Evolutionary conservation across 2,113 vertebrate species (phyloP), one percentile per base, ranked within the genome.

Genomic region (Pimephales promelas): DNA sequence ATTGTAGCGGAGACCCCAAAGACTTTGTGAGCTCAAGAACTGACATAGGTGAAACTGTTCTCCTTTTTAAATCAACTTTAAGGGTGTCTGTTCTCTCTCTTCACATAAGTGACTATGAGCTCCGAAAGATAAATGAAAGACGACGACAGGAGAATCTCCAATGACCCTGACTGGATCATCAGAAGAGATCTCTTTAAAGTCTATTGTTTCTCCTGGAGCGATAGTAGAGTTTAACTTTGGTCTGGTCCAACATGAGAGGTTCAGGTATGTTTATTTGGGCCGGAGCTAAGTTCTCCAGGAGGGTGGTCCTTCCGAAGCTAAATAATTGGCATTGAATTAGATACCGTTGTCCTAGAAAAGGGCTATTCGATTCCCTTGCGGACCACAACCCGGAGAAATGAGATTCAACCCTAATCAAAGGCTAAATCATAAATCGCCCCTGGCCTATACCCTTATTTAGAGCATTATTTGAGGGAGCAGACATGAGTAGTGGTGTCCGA

Each of bases 1-100:
- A 52, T 68, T 2, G 26, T 80, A 90, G 83, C 76, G 62, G 85
- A 84, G 87, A 91, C 85, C 82, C 76, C 62, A 78, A 77, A 54
- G 14, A 57, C 26, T 40, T 22, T 61, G 54, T 20, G 45, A 79
- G 76, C 83, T 79, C 54, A 66, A 56, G 31, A 64, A 24, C 43
- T 64, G 82, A 83, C 72, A 66, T 45, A 62, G 40, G 52, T 74
- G 82, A 77, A 64, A 77, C 64, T 83, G 82, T 47, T 56, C 45
- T 64, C 10, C n/a, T 83, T 52, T 83, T 75, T 83, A 75, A 80
- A 80, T 80, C 78, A 80, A 47, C 78, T 66, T 52, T 80, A 80
- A 66, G 61, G 61, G 61, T 13, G n/a, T 52, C 61, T 80, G 78
- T 66, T 80, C 61, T 34, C 40, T 49, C 40, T 64, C 24, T 13